Conservation (phyloP, 2,113 vertebrate species). For the Caretta caretta region DNA sequence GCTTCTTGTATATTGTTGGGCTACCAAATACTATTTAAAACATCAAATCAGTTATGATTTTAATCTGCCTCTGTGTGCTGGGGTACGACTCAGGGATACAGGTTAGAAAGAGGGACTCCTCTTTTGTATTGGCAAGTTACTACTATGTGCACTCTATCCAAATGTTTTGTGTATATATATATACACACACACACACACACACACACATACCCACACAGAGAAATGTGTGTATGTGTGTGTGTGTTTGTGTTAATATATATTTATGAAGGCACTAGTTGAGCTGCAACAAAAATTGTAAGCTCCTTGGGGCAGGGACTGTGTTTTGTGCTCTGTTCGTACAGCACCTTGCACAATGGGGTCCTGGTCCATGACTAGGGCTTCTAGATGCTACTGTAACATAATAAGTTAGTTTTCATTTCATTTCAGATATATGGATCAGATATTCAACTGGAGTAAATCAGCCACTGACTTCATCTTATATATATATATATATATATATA, state of each 20-base stretch:
- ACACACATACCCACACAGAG: background rate
- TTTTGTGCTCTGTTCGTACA: too few relatives aligned
- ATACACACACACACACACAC: too few relatives aligned
- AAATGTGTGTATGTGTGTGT: background rate
- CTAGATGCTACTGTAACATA: too few relatives aligned
- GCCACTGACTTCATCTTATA: too few relatives aligned
- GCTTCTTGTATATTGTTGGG: background rate
- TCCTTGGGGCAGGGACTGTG: too few relatives aligned
- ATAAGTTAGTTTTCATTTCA: too few relatives aligned
- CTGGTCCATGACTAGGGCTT: too few relatives aligned
- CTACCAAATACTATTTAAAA: background rate
- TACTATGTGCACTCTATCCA: background rate
- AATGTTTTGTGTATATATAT: background rate
- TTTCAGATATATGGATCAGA: too few relatives aligned
- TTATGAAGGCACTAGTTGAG: background rate
- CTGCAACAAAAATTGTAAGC: too few relatives aligned
- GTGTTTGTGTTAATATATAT: background rate
- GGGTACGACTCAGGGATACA: background rate
- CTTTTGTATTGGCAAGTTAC: background rate
- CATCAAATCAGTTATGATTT: background rate
- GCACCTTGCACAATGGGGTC: too few relatives aligned
- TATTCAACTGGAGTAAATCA: too few relatives aligned
- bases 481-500: too few relatives aligned
- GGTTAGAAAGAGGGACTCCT: background rate
- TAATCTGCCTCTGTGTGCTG: background rate